Conservation (phyloP, 2,113 vertebrate species). For the Collichthys lucidus region DNA sequence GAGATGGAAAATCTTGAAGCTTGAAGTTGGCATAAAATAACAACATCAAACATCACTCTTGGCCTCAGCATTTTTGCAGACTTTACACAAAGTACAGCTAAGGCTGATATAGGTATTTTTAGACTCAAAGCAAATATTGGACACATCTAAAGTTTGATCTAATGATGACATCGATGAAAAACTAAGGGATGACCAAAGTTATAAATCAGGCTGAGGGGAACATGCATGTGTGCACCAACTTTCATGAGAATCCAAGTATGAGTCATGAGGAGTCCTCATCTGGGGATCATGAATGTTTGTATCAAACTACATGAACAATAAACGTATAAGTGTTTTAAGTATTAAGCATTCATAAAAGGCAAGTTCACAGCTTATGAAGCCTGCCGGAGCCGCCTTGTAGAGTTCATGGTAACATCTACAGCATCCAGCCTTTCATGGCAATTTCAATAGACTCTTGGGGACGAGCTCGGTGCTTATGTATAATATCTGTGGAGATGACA, state of each 20-base stretch:
- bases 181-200: no score
- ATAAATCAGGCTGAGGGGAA: not conserved
- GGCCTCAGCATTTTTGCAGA: not conserved
- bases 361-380: not conserved
- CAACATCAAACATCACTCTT: not conserved
- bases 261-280: not conserved
- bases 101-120: not conserved
- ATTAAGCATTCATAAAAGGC: not conserved
- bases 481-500: slow-evolving; percentile 43
- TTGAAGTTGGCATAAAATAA: not conserved
- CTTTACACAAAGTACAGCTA: not conserved
- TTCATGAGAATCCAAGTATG: not conserved
- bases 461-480: slow-evolving; percentile 18
- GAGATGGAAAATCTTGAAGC: not conserved
- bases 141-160: not conserved
- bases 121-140: not conserved
- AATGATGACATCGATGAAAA: no score
- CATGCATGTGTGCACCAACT: not conserved
- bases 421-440: not conserved
- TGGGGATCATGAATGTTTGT: not conserved
- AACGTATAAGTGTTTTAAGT: not conserved
- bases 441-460: slow-evolving; percentile 15
- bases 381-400: not conserved
- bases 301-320: not conserved
- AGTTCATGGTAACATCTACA: not conserved